Evolutionary conservation across 2,888 invertebrate species (phyloP).

Genomic region (Morpho helenor): DNA sequence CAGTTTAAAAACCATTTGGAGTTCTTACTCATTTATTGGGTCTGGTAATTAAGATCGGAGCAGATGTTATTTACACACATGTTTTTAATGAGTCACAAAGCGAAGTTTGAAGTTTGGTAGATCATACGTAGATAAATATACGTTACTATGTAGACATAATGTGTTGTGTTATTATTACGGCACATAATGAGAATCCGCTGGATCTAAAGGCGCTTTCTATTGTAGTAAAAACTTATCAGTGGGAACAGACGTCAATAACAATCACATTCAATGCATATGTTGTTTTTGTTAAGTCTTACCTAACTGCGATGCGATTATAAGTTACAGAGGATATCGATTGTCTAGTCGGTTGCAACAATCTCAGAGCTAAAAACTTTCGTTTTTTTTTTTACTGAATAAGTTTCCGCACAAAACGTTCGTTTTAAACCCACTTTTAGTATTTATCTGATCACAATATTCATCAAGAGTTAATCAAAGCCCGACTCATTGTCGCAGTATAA

Average conservation of each 20-base stretch:
- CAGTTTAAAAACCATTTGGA: neutral
- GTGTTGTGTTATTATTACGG: conserved; percentile 7
- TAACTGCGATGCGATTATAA: conserved; percentile 51
- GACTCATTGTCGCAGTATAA: neutral
- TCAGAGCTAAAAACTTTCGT: conserved; percentile 39
- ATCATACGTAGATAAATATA: neutral
- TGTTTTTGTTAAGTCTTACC: conserved; percentile 60
- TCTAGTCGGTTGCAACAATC: conserved; percentile 49
- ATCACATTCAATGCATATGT: conserved; percentile 50
- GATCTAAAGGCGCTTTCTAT: conserved; percentile 41
- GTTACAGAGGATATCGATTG: conserved; percentile 70
- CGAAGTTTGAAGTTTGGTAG: neutral
- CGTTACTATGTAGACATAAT: neutral
- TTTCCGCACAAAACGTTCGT: conserved; percentile 30
- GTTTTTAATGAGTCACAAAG: neutral
- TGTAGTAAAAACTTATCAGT: conserved; percentile 44
- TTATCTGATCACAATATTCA: conserved; percentile 7
- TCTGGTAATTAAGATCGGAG: conserved; percentile 5
- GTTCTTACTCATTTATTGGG: neutral
- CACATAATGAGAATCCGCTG: conserved; percentile 16
- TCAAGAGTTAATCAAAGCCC: neutral
- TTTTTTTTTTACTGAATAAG: conserved; percentile 36
- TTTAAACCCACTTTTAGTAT: neutral
- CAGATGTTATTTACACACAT: conserved; percentile 4
- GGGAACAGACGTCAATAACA: conserved; percentile 52